phyloP scores from a whole-genome alignment of 1,140 invertebrate genomes.

The Pentalonia nigronervosa region DNA sequence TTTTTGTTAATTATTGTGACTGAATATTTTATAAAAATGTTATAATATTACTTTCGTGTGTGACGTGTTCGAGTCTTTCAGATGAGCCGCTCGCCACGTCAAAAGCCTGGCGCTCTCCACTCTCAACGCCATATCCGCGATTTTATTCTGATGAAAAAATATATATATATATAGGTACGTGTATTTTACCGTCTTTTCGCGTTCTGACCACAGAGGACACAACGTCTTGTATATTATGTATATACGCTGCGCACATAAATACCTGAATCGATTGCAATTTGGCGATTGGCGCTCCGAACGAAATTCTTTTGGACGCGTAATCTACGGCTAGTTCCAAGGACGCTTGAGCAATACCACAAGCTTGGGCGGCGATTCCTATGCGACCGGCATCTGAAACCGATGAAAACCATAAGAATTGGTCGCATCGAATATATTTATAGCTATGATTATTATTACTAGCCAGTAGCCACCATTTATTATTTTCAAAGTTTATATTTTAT shows the following conservation, averaged over 20 bases:
- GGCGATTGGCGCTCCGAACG: constrained; percentile 86
- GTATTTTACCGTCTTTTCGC: neutral
- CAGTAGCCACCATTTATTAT: neutral
- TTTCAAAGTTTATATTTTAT: too few species aligned
- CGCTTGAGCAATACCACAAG: constrained; percentile 90
- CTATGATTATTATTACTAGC: neutral
- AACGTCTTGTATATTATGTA: neutral
- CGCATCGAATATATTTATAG: neutral
- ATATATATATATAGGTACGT: neutral
- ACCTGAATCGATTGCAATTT: constrained; percentile 87
- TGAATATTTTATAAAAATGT: too few species aligned
- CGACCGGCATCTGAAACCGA: constrained; percentile 70
- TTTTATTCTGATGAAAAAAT: constrained; percentile 70
- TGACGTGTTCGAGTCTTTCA: constrained; percentile 84
- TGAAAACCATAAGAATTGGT: neutral
- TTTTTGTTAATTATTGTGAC: neutral
- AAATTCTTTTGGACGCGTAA: constrained; percentile 86
- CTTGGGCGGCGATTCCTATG: constrained; percentile 90
- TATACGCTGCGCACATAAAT: neutral
- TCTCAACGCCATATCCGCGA: constrained; percentile 89
- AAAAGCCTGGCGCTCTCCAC: constrained; percentile 87
- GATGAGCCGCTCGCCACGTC: constrained; percentile 87
- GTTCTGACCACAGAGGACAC: neutral
- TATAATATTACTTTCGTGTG: constrained; percentile 79
- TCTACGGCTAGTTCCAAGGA: constrained; percentile 92